Evolutionary conservation across 2,888 invertebrate species (phyloP), one percentile per base, ranked within the genome.

Genomic region (Neria commutata): DNA sequence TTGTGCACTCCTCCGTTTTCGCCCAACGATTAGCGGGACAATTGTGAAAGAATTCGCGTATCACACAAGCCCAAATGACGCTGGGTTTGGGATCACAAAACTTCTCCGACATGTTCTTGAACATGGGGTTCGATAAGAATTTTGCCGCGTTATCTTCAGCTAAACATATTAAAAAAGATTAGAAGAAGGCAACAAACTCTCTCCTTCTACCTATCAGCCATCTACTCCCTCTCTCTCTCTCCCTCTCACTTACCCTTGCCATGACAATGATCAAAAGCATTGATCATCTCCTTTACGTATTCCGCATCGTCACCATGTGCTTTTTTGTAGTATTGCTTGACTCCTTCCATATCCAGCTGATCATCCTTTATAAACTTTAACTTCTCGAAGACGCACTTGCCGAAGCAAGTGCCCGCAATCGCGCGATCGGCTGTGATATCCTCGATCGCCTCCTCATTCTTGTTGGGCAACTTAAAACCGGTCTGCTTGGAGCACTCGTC

Each of bases 241-340:
- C n/a, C n/a, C n/a, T n/a, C n/a, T n/a, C 8, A 60, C 63, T 60
- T 49, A 74, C 75, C 54, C 40, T 67, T 65, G 49, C 71, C 67
- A 29, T 75, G 69, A n/a, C 75, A 75, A 21, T 74, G 71, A 62
- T 76, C 77, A 17, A 74, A 75, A 16, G 76, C 73, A 40, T 57
- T 71, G 21, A 65, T 53, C 77, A 75, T 77, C 62, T 76, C 75
- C 25, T 61, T 70, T 2, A 56, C 65, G 40, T 75, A 75, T 34
- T 77, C 77, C 0, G 68, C 54, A 64, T 75, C 75, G 1, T 62
- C 29, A 14, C 29, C 19, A 23, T 66, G 64, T 17, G 62, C 63
- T 0, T 21, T 54, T 2, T 33, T 52, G 40, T 56, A 73, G 47
- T 67, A 57, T 6, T 55, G 46, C 2, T 25, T 50, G 0, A 75